Conservation (phyloP, 2,888 invertebrate species). For the Laspeyria flexula region DNA sequence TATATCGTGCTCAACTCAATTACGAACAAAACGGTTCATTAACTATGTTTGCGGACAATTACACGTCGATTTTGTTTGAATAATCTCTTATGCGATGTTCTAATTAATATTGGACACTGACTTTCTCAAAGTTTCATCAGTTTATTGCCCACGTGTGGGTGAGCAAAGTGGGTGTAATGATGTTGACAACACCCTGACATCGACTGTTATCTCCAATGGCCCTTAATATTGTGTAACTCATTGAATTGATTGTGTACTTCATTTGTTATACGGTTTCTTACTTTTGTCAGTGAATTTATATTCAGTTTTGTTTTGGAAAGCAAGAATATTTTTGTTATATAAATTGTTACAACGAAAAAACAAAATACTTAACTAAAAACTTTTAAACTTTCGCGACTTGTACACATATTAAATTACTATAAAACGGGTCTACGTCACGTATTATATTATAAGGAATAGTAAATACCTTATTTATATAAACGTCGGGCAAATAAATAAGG, state of each 20-base stretch:
- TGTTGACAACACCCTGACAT: constrained; percentile 44
- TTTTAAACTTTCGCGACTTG: too few species aligned
- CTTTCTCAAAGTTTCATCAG: constrained; percentile 22
- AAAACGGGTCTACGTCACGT: too few species aligned
- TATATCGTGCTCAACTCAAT: constrained; percentile 9
- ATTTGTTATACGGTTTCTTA: constrained; percentile 1
- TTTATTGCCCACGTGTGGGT: constrained; percentile 30
- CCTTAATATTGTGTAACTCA: constrained; percentile 33
- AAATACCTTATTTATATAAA: too few species aligned
- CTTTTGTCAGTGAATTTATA: constrained; percentile 2
- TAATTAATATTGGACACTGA: constrained; percentile 14
- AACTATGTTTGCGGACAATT: not conserved
- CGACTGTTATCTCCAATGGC: constrained; percentile 28
- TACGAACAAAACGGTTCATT: constrained; percentile 6
- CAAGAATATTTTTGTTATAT: not conserved
- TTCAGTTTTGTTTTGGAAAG: not conserved
- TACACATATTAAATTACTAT: too few species aligned
- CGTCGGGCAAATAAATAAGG: too few species aligned
- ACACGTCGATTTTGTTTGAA: constrained; percentile 20
- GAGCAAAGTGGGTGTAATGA: constrained; percentile 50
- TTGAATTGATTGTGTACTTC: constrained; percentile 16
- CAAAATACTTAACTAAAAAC: too few species aligned
- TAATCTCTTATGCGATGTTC: constrained; percentile 9
- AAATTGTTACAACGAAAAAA: too few species aligned
- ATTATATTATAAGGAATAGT: too few species aligned